These are phyloP conservation scores for Myiagra hebetior DNA, from an alignment of 2,113 vertebrate species.

Conservation along the genomic window DNA sequence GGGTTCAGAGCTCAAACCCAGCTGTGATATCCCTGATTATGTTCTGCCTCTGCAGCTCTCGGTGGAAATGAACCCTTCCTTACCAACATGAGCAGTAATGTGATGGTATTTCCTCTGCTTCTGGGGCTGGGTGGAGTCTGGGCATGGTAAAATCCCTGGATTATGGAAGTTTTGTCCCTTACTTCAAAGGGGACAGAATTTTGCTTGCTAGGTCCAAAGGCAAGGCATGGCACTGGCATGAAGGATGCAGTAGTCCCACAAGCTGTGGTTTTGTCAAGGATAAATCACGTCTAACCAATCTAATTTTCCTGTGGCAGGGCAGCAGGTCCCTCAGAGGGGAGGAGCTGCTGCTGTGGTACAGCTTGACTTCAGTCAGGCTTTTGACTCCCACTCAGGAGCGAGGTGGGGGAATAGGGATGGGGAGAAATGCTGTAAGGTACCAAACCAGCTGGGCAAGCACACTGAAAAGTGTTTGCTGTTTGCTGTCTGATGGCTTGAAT, in stretches of 20 bases:
- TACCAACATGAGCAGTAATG: accelerated
- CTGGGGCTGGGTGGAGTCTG: not conserved
- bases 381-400: not conserved
- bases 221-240: not conserved
- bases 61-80: not conserved
- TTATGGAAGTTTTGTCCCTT: not conserved
- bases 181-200: not conserved
- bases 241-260: not conserved
- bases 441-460: not conserved
- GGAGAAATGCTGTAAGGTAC: not conserved
- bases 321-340: not conserved
- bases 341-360: not conserved
- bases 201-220: not conserved
- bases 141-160: not conserved
- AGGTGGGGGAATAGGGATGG: not conserved
- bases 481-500: not conserved
- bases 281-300: not conserved
- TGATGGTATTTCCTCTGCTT: not conserved
- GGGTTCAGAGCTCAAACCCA: not conserved
- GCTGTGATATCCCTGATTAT: accelerated
- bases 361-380: not conserved
- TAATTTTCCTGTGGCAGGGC: not conserved
- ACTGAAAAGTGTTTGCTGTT: not conserved
- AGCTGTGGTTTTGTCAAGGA: not conserved
- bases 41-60: not conserved